Base-by-base conservation (phyloP, 35 echinoderm and acorn worm species). In the Anneissia japonica region DNA sequence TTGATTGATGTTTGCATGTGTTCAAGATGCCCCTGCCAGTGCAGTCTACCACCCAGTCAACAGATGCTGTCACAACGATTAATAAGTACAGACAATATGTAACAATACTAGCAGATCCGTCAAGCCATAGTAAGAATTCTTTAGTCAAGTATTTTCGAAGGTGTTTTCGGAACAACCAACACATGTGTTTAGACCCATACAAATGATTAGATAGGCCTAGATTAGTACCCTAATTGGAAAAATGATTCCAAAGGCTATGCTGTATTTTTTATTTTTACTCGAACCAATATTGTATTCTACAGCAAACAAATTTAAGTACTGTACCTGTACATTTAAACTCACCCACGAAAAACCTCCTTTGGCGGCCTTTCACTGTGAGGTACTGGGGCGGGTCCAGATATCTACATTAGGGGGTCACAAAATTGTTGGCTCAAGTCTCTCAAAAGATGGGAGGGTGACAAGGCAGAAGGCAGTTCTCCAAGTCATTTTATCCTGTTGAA, bases 51-150 rank as follows among this genome's bases (percentile, higher is more conserved):
- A 39, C 88, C 14, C 30, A 36, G 14, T 46, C 77, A 11, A 73
- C 81, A 13, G 95, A 98, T 73, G 81, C 92, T 38, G 39, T 89
- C 0, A 40, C 89, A 0, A 83, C 85, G 0, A 85, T 99, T 46
- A 84, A 79, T 56, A 99, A 99, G 39, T 99, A 94, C 73, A 84
- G 96, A 16, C 94, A 89, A 51, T 94, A 94, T 93, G 96, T 90
- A 29, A 89, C 89, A 40, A 88, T 99, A 72, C 56, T 99, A 26
- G 85, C 96, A 74, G 96, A 99, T 86, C 73, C 83, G 5, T 86
- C 86, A 79, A 85, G 64, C 26, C 17, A 74, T 36, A 19, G 21
- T 30, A 30, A 41, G 33, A 30, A 11, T 73, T 30, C 81, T 86
- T 72, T 38, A 0, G n/a, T 78, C 35, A 39, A 23, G 38, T 37